Conservation (phyloP, 1,140 invertebrate species). For the Drusus annulatus region DNA sequence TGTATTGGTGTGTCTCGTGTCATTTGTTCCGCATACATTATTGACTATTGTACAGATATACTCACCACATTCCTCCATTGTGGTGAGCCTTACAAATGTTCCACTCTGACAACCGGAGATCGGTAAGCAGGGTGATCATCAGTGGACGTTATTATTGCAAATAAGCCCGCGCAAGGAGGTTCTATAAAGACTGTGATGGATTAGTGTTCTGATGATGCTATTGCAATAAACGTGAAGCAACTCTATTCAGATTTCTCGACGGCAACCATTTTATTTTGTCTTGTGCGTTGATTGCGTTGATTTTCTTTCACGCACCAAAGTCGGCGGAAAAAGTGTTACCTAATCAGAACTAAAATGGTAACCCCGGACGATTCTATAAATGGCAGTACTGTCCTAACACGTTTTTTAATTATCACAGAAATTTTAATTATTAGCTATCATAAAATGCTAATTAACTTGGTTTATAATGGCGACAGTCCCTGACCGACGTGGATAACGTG, state of each 20-base stretch:
- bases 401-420: too few species aligned
- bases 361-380: too few species aligned
- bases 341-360: too few species aligned
- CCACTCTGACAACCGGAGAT: neutral
- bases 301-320: too few species aligned
- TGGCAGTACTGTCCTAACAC: too few species aligned
- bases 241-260: neutral
- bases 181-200: constrained; percentile 6
- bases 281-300: too few species aligned
- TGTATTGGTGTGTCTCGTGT: neutral
- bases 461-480: too few species aligned
- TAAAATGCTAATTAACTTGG: too few species aligned
- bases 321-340: too few species aligned
- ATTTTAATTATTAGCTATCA: too few species aligned
- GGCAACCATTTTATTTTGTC: too few species aligned
- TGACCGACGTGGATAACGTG: too few species aligned
- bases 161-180: neutral
- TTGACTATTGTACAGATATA: constrained; percentile 18
- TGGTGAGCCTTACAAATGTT: neutral
- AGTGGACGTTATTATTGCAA: neutral
- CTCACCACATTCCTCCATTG: neutral
- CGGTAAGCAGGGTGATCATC: constrained; percentile 7
- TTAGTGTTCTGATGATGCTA: neutral
- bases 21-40: constrained; percentile 33
- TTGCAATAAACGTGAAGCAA: neutral